Conservation (phyloP, 2,797 vertebrate species). For the Enteromius thamalakanensis region DNA sequence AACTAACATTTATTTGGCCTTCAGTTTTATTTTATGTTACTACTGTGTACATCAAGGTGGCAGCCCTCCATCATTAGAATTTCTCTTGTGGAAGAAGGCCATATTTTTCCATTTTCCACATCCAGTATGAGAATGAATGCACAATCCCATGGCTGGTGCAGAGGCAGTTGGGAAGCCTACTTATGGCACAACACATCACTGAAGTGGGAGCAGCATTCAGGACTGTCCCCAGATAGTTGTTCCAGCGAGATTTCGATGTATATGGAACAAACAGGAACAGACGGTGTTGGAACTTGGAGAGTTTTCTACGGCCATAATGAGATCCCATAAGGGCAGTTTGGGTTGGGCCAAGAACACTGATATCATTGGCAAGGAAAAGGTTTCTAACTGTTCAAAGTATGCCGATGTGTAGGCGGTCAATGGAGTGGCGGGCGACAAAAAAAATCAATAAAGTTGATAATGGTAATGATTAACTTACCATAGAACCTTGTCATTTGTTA, state of each 20-base stretch:
- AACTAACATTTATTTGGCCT: neutral
- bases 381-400: neutral
- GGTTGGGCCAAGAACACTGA: neutral
- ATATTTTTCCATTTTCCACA: neutral
- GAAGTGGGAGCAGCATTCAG: neutral
- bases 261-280: neutral
- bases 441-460: neutral
- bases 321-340: neutral
- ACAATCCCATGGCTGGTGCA: neutral
- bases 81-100: neutral
- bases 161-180: neutral
- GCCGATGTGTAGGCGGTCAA: no score
- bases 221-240: neutral
- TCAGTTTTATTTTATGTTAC: neutral
- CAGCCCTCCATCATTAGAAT: neutral
- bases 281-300: neutral
- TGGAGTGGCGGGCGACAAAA: no score
- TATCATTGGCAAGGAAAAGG: neutral
- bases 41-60: neutral
- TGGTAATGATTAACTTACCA: neutral
- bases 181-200: neutral
- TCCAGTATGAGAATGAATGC: neutral
- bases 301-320: neutral
- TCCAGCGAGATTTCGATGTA: neutral
- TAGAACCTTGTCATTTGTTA: neutral